These are phyloP conservation scores for Caenorhabditis inopinata DNA, from an alignment of 1,140 invertebrate species.

Conservation along the genomic window DNA sequence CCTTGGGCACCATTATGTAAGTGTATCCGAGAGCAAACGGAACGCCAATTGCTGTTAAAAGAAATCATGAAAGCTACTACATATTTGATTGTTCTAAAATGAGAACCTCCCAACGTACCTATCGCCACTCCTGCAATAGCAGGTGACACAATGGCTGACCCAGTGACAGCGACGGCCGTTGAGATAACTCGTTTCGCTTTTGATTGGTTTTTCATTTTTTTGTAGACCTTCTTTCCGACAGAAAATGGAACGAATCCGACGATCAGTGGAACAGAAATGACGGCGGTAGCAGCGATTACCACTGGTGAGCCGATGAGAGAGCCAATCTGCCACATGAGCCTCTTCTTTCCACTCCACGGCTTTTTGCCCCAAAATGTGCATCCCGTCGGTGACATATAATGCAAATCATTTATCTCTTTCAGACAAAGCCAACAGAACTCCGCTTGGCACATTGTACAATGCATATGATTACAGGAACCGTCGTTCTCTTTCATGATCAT, in stretches of 20 bases:
- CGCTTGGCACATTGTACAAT: constrained; percentile 86
- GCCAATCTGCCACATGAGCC: constrained; percentile 92
- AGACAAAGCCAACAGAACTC: constrained; percentile 99
- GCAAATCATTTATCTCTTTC: constrained; percentile 94
- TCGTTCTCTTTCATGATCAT: constrained; percentile 96
- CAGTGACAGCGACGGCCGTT: constrained; percentile 76
- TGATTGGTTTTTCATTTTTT: constrained; percentile 64
- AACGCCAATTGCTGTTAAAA: background rate
- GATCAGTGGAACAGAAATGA: constrained; percentile 91
- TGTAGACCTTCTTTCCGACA: constrained; percentile 73
- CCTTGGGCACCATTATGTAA: background rate
- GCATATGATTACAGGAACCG: constrained; percentile 94
- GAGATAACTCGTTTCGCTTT: constrained; percentile 76
- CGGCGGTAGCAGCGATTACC: constrained; percentile 88
- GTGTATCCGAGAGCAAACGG: background rate
- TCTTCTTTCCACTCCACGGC: constrained; percentile 96
- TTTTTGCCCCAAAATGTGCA: constrained; percentile 99
- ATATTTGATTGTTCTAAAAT: too few relatives aligned
- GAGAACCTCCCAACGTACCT: constrained; percentile 67
- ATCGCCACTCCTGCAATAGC: constrained; percentile 86
- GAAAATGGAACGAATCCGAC: constrained; percentile 86
- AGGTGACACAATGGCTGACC: constrained; percentile 73
- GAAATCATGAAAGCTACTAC: too few relatives aligned
- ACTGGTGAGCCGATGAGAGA: constrained; percentile 73
- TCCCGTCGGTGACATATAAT: constrained; percentile 93